These are phyloP conservation scores for Brienomyrus longianalis DNA, from an alignment of 2,113 vertebrate genomes.

Conservation along the genomic window DNA sequence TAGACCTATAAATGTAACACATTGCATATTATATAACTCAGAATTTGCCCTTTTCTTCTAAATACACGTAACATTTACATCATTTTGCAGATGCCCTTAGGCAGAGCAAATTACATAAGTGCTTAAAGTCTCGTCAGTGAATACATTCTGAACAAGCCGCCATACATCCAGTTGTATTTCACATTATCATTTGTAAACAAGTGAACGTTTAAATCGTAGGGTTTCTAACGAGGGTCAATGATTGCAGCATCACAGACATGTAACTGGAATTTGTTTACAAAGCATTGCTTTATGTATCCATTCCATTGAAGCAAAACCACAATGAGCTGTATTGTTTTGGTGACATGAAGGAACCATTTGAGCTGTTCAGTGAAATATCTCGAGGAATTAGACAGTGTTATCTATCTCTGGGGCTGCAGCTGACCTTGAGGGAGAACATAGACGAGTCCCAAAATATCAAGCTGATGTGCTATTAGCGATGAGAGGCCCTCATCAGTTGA, in stretches of 20 bases:
- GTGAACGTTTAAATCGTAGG: not conserved
- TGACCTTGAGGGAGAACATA: not conserved
- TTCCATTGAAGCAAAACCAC: not conserved
- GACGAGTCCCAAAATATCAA: not conserved
- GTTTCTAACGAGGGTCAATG: not conserved
- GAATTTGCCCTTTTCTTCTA: not conserved
- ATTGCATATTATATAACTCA: not conserved
- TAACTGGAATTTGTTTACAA: not conserved
- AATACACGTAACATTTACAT: not conserved
- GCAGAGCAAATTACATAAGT: no score
- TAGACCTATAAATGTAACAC: not conserved
- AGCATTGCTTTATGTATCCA: not conserved
- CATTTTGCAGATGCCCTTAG: no score
- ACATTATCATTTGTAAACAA: not conserved
- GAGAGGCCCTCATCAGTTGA: not conserved
- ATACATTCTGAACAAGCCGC: not conserved
- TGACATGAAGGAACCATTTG: not conserved
- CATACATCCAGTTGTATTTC: not conserved
- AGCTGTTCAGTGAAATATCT: not conserved
- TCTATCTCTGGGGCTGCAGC: not conserved
- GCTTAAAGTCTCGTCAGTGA: no score
- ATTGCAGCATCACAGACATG: not conserved
- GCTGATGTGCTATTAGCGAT: not conserved
- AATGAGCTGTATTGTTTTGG: not conserved
- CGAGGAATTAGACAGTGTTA: not conserved